Percentiles rank a stretch among this genome's conserved stretches.
Conservation (phyloP, 1,140 invertebrate species). For the Sminthurides bifidus region DNA sequence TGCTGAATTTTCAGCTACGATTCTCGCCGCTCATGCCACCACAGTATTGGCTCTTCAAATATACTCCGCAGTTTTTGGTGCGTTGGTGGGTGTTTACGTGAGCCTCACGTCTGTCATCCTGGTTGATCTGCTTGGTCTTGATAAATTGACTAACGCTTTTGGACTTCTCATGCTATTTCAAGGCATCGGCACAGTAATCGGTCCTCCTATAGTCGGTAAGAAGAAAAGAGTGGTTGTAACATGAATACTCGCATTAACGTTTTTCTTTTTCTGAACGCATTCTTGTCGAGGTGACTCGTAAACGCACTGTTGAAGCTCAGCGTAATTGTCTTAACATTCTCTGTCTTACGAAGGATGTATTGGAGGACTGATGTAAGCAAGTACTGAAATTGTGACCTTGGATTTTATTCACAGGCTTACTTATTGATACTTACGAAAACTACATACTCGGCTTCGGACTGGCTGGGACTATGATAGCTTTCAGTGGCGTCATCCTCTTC, state of each 20-base stretch:
- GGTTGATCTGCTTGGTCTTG: conserved; percentile 72
- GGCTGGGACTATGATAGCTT: conserved; percentile 64
- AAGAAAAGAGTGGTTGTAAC: no score
- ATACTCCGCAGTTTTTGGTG: conserved; percentile 73
- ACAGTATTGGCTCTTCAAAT: conserved; percentile 55
- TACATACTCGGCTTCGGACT: conserved; percentile 74
- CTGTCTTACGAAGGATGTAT: no score
- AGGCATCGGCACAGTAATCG: conserved; percentile 76
- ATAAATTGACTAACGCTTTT: conserved; percentile 82
- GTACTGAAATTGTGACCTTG: conserved; percentile 8
- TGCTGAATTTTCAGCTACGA: conserved; percentile 56
- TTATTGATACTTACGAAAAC: conserved; percentile 62
- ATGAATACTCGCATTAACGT: no score
- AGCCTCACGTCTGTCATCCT: conserved; percentile 81
- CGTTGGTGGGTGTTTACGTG: conserved; percentile 83
- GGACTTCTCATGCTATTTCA: conserved; percentile 82
- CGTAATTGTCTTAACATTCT: no score
- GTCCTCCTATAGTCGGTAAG: conserved; percentile 74
- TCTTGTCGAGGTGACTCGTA: no score
- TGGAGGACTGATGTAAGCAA: no score
- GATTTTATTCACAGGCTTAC: conserved; percentile 47
- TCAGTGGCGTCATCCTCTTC: conserved; percentile 82
- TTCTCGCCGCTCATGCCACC: conserved; percentile 56
- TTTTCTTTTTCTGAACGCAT: no score
- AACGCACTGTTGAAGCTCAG: no score